Evolutionary conservation across 1,140 invertebrate species (phyloP), one percentile per base, ranked within the genome.

Genomic region (Drosophila seguyi): DNA sequence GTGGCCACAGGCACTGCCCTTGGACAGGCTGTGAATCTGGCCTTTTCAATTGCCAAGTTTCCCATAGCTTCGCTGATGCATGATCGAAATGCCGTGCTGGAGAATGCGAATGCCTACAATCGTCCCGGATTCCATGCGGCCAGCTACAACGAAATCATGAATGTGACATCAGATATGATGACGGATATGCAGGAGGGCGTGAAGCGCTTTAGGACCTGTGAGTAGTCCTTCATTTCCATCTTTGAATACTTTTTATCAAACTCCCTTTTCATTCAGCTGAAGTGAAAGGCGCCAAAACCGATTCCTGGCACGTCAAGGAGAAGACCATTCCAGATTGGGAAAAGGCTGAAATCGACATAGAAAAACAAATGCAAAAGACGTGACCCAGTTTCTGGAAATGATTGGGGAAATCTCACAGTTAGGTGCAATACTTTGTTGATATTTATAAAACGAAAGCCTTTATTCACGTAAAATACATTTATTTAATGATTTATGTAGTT

Each of bases 1-100:
- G 96, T 97, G 36, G 93, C 95, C 14, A 96, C 95, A 78, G 98
- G 98, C 42, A 95, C 96, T 95, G 96, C 94, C 29, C 81, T 98
- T n/a, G 97, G 97, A 0, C 95, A 96, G 93, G 95, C 97, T 0
- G 92, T 97, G 0, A 95, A 96, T 85, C 91, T 98, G 31, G 98
- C 97, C 0, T 94, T 94, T 60, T 95, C 94, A 1, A 92, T 99
- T 6, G 92, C 93, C 1, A 98, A 97, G 91, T 98, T 97, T 92
- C 97, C 97, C 1, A 96, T 97, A 92, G 94, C 94, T 48, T 95
- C 97, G 48, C 65, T 98, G 48, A 93, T 94, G 42, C 95, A 95
- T 74, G 98, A 99, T 93, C 94, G 95, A 50, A 91, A 86, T 73
- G 97, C 95, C 57, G 93, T 94, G 45, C 27, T 90, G 13, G 86